Evolutionary conservation across 2,797 vertebrate species (phyloP), one percentile per base, ranked within the genome.

Genomic region (Cuculus canorus): DNA sequence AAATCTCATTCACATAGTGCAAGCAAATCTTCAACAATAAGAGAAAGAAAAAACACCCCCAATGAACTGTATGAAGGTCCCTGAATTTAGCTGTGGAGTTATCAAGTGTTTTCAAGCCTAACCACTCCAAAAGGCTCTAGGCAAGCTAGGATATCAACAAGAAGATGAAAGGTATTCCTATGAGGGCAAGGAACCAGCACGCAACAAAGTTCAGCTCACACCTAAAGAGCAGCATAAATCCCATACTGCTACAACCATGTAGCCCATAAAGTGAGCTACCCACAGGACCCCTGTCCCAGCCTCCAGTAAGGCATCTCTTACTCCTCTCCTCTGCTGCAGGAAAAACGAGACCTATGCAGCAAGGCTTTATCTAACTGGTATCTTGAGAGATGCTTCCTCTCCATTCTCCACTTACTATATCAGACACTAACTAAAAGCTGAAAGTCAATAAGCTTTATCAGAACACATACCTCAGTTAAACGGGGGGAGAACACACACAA

Each of bases 41-140:
- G 11, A 63, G 5, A 57, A 66, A 33, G 57, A 73, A 88, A 76
- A 37, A 65, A n/a, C 30, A 75, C 10, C 48, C 57, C 41, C 63
- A 8, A 4, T 28, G 13, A 87, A 21, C 41, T 50, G 43, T 5
- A 13, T 59, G 57, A 86, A 85, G 77, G 77, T 64, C 75, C 64
- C 35, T 70, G 56, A 90, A 92, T 92, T 63, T 57, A 68, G 77
- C 48, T 60, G 53, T 25, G 16, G 24, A 66, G 37, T 53, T 39
- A 90, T 24, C 43, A 71, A 71, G 43, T 45, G 30, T 71, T 91
- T 93, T 91, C 76, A 86, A 92, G 57, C 22, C 28, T 56, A 84
- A 91, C 32, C 35, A 86, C 60, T 71, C 88, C 82, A 79, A 88
- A 95, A 90, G 48, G 60, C 78, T 88, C 43, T 57, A 27, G 83